phyloP scores from a whole-genome alignment of 2,797 vertebrate genomes.

The Phylloscopus collybita region DNA sequence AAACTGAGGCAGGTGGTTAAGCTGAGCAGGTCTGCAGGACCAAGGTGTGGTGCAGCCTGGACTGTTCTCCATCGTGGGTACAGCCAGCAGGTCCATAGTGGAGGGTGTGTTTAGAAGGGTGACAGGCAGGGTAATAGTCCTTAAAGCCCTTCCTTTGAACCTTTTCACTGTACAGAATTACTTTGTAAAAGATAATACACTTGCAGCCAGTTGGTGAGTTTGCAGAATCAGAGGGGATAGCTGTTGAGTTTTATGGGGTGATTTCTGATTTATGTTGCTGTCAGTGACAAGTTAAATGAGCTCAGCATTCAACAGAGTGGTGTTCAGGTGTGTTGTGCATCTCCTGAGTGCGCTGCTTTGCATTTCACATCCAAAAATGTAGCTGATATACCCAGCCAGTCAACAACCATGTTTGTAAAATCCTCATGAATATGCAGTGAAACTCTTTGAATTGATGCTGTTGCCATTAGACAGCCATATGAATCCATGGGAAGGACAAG shows the following conservation, averaged over 20 bases:
- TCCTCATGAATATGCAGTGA: not conserved
- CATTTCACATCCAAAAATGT: not conserved
- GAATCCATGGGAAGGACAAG: not conserved
- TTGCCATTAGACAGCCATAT: not conserved
- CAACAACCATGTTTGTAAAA: not conserved
- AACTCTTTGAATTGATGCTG: not conserved
- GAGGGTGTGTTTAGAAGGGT: not conserved
- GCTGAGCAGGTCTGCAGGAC: not conserved
- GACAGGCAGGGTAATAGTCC: not conserved
- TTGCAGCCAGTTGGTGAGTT: not conserved
- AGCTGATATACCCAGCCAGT: not conserved
- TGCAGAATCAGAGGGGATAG: not conserved
- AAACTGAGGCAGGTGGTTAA: constrained; percentile 40
- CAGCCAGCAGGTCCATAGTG: not conserved
- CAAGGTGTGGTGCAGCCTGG: not conserved
- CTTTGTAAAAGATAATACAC: not conserved
- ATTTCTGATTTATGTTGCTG: constrained; percentile 27
- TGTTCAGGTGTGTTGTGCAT: not conserved
- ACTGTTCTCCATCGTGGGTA: not conserved
- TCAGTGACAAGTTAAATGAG: constrained; percentile 29
- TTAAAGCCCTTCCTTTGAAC: constrained; percentile 8
- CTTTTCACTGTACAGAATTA: not conserved
- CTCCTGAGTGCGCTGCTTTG: not conserved
- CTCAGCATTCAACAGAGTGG: constrained; percentile 11
- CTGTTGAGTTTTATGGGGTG: not conserved